Percentiles rank a stretch among this genome's conserved stretches.
These are phyloP conservation scores for Pedionomus torquatus DNA, from an alignment of 2,113 vertebrate genomes.

Conservation along the genomic window DNA sequence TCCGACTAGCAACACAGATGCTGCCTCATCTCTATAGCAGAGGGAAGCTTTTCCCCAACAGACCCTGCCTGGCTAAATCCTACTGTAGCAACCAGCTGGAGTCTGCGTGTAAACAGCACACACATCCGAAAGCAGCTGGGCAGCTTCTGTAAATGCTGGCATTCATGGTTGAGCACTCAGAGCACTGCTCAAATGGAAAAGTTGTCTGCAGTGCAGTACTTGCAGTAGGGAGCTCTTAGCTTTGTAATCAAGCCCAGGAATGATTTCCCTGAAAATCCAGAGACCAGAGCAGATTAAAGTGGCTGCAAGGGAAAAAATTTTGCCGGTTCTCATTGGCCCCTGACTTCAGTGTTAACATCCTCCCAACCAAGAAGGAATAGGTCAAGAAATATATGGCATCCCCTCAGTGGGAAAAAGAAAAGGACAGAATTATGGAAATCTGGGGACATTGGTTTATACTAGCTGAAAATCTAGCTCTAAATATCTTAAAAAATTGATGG, in stretches of 20 bases:
- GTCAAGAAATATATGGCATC: background rate
- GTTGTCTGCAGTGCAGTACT: background rate
- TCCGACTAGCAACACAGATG: background rate
- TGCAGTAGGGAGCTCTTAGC: background rate
- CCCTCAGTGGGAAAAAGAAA: background rate
- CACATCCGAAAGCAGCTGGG: background rate
- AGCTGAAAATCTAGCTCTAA: background rate
- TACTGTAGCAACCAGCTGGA: conserved; percentile 28
- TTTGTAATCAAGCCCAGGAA: background rate
- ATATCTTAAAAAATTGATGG: background rate
- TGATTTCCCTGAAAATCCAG: background rate
- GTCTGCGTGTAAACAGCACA: background rate
- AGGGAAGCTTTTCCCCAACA: background rate
- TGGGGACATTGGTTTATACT: background rate
- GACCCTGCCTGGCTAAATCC: background rate
- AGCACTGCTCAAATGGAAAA: background rate
- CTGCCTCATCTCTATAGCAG: background rate
- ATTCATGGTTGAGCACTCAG: background rate
- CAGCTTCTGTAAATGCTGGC: conserved; percentile 6
- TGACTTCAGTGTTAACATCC: background rate
- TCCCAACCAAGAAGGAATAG: background rate
- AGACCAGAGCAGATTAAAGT: background rate
- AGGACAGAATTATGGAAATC: background rate
- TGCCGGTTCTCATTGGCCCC: background rate
- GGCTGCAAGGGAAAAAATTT: background rate